Conservation (phyloP, 2,797 vertebrate species). For the Falco novaeseelandiae region DNA sequence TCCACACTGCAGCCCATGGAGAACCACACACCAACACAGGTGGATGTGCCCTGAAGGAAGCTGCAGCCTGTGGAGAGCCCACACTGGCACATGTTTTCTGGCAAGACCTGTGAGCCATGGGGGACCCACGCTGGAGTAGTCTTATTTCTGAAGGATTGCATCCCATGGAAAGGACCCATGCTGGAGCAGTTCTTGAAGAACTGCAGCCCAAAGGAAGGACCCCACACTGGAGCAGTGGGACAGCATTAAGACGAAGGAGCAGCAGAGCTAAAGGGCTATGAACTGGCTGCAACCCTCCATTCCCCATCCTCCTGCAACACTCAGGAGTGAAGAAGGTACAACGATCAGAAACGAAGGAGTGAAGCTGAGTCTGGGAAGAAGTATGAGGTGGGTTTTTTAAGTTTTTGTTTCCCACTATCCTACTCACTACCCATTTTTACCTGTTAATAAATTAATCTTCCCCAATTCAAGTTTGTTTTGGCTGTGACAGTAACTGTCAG, state of each 20-base stretch:
- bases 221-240: background rate
- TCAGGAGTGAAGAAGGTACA: background rate
- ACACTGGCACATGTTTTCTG: background rate
- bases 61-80: background rate
- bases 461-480: background rate
- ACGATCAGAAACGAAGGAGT: background rate
- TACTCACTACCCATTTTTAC: background rate
- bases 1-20: accelerated
- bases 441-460: background rate
- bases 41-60: background rate
- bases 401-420: background rate
- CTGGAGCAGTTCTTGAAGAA: background rate
- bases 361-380: background rate
- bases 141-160: background rate
- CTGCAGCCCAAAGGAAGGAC: background rate
- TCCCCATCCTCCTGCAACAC: too few relatives aligned
- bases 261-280: background rate
- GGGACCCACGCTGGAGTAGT: background rate
- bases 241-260: background rate
- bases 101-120: background rate
- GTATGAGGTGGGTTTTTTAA: background rate
- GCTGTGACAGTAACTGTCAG: background rate
- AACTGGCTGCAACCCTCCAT: background rate
- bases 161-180: accelerated
- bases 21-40: background rate